Conservation (phyloP, 1,140 invertebrate species). For the Rhyzopertha dominica region DNA sequence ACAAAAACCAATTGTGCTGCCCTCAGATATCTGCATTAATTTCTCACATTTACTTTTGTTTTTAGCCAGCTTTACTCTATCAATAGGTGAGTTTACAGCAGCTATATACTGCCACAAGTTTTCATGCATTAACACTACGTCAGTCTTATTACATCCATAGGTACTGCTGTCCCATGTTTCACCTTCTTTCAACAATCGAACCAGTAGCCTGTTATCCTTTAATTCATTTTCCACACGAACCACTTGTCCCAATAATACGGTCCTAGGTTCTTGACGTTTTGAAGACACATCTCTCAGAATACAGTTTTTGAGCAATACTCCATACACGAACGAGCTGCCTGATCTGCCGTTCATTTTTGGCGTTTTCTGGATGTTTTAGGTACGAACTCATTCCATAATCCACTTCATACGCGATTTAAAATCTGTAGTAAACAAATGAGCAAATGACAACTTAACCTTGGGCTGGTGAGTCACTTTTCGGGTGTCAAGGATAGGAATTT, state of each 20-base stretch:
- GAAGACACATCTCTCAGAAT: too few relatives aligned
- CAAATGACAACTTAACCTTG: too few relatives aligned
- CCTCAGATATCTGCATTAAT: constrained; percentile 38
- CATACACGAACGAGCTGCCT: too few relatives aligned
- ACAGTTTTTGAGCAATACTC: too few relatives aligned
- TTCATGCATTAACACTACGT: constrained; percentile 18
- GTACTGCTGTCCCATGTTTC: constrained; percentile 33
- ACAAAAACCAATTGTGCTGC: constrained; percentile 40
- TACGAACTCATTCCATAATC: too few relatives aligned
- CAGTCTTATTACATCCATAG: constrained; percentile 27
- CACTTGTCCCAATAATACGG: constrained; percentile 36
- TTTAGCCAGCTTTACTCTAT: constrained; percentile 48
- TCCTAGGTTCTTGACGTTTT: constrained; percentile 23
- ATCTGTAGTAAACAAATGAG: too few relatives aligned
- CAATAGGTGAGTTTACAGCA: constrained; percentile 46
- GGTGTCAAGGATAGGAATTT: too few relatives aligned
- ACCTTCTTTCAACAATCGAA: constrained; percentile 35
- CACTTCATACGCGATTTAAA: too few relatives aligned
- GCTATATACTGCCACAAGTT: constrained; percentile 50
- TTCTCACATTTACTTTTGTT: constrained; percentile 46
- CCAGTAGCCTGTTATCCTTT: constrained; percentile 18
- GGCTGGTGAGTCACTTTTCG: too few relatives aligned
- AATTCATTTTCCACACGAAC: constrained; percentile 34
- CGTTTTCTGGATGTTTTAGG: too few relatives aligned
- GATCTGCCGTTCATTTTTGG: too few relatives aligned